Conservation (phyloP, 2,888 invertebrate genomes). For the Phania funesta region DNA sequence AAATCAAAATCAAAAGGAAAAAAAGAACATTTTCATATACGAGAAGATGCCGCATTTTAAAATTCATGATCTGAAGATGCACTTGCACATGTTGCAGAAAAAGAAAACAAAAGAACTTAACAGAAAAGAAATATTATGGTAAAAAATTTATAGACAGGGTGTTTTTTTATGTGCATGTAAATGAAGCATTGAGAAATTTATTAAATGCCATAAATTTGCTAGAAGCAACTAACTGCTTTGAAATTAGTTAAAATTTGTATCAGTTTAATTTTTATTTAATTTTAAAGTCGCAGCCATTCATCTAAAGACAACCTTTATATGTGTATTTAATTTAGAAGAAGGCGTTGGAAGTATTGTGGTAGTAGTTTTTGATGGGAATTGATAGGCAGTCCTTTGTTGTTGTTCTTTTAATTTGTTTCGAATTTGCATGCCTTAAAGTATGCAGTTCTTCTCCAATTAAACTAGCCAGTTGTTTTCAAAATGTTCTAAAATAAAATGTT, state of each 20-base stretch:
- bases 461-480: background rate
- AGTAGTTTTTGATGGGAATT: constrained; percentile 43
- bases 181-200: too few relatives aligned
- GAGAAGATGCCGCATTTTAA: background rate
- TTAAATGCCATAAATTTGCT: too few relatives aligned
- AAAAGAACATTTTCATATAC: background rate
- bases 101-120: background rate
- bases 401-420: constrained; percentile 8
- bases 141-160: too few relatives aligned
- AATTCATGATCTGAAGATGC: constrained; percentile 21
- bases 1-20: constrained; percentile 29
- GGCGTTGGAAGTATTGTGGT: background rate
- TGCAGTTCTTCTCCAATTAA: background rate
- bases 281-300: too few relatives aligned
- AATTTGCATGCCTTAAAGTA: constrained; percentile 26
- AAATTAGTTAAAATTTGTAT: too few relatives aligned
- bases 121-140: background rate
- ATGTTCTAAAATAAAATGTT: background rate
- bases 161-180: too few relatives aligned
- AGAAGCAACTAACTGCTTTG: too few relatives aligned
- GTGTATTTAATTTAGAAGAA: too few relatives aligned
- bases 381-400: constrained; percentile 41
- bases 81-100: constrained; percentile 35
- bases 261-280: too few relatives aligned
- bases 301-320: too few relatives aligned